These are phyloP conservation scores for Rhagium mordax DNA, from an alignment of 2,888 invertebrate genomes.

Conservation along the genomic window DNA sequence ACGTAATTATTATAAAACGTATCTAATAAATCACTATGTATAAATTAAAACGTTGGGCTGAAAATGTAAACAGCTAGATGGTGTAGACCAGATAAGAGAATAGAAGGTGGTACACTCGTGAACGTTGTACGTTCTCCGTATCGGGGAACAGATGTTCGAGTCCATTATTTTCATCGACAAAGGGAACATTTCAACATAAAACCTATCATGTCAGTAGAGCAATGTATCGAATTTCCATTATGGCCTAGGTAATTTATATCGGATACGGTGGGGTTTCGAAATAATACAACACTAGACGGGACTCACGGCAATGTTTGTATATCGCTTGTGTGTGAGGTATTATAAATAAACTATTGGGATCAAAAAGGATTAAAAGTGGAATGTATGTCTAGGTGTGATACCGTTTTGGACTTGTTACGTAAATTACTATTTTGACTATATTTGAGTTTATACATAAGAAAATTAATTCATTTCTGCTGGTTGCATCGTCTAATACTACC, in stretches of 20 bases:
- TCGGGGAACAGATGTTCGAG: constrained; percentile 11
- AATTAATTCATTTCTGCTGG: too few relatives aligned
- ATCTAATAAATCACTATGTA: constrained; percentile 20
- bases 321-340: neutral
- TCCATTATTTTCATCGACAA: constrained; percentile 16
- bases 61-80: constrained; percentile 29
- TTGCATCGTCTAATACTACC: too few relatives aligned
- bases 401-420: too few relatives aligned
- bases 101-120: constrained; percentile 22
- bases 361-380: neutral
- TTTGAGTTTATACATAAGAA: too few relatives aligned
- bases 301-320: neutral
- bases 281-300: neutral
- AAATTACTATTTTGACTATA: too few relatives aligned
- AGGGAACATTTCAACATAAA: constrained; percentile 16
- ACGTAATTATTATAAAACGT: constrained; percentile 23
- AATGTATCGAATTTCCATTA: constrained; percentile 24
- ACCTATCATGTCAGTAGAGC: neutral
- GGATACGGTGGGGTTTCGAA: constrained; percentile 9
- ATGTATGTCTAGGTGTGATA: too few relatives aligned
- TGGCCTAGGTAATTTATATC: constrained; percentile 15
- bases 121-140: constrained; percentile 2
- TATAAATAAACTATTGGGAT: neutral
- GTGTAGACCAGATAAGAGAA: constrained; percentile 19
- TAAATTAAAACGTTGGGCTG: constrained; percentile 22